These are phyloP conservation scores for Engraulis encrasicolus DNA, from an alignment of 2,113 vertebrate genomes.

Conservation along the genomic window DNA sequence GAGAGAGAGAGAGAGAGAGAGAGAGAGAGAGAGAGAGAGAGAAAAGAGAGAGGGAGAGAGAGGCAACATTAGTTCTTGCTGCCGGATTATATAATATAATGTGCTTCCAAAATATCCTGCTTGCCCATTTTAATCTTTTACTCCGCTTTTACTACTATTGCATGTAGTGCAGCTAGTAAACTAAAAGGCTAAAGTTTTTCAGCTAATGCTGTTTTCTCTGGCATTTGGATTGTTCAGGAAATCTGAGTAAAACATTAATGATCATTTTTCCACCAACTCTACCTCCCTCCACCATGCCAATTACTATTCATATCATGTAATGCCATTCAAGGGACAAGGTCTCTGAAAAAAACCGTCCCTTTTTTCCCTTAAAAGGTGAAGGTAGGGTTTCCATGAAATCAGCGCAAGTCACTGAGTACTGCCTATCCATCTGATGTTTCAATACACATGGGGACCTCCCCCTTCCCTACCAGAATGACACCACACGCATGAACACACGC, in stretches of 20 bases:
- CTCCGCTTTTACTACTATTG: conserved; percentile 39
- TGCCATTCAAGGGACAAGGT: neutral
- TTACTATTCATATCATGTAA: neutral
- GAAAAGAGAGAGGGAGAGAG: too few species aligned
- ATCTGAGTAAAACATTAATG: conserved; percentile 38
- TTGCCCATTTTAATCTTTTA: conserved; percentile 44
- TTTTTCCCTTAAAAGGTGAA: neutral
- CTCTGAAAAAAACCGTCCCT: neutral
- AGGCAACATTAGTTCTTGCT: too few species aligned
- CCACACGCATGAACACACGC: too few species aligned
- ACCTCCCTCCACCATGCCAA: neutral
- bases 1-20: too few species aligned
- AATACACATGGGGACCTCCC: neutral
- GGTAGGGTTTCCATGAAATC: neutral
- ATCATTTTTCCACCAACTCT: neutral
- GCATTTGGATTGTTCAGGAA: conserved; percentile 40
- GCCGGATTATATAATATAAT: conserved; percentile 43
- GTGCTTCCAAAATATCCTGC: conserved; percentile 56
- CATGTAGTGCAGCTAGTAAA: conserved; percentile 28
- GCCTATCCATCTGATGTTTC: conserved; percentile 33
- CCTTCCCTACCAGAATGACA: neutral
- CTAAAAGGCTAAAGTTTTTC: conserved; percentile 43
- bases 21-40: too few species aligned
- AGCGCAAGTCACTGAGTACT: neutral
- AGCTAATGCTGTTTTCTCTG: conserved; percentile 20